Base-by-base conservation (phyloP, 2,888 invertebrate genomes). In the Tortrix viridana region DNA sequence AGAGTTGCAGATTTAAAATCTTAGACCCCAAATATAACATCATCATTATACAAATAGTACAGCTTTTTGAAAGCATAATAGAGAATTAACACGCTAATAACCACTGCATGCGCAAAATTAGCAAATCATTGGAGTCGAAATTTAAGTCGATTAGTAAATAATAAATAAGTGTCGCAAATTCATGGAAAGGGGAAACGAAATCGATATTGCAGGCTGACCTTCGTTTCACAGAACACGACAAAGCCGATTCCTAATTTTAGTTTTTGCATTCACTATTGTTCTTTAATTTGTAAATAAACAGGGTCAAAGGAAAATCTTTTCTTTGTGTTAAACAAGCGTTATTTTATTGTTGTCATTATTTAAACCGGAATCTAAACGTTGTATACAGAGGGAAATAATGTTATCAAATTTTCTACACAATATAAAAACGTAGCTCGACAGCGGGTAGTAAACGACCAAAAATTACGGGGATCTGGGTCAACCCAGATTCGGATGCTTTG, bases 401-500 rank as follows among this genome's bases (percentile, higher is more conserved):
- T 37, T 47, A 20, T 54, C 38, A 58, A 69, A 65, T 43, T 66
- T 62, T 57, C 49, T 61, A 62, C 73, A 77, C 67, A 70, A 76
- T 72, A 75, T 66, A 74, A 79, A 69, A 32, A 79, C 59, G 59
- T 59, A 38, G 47, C 26, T 53, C 38, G 18, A 48, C 19, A 16
- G 19, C 19, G 46, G 52, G 53, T 50, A 58, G 26, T 48, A 53
- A 52, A 48, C 53, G 53, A 43, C 26, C 57, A 63, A 74, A 79
- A 75, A 85, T 84, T 81, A 81, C 74, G 67, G 67, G 74, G 75
- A 86, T 85, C 76, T 85, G 79, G 86, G 85, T 85, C 82, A 82
- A 65, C 79, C 79, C 77, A 76, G 68, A 71, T 72, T 69, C 69
- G 67, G 72, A 65, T 38, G 69, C 72, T 75, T 74, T 77, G 77